Conservation (phyloP, 1,140 invertebrate genomes). For the Whitmania pigra region DNA sequence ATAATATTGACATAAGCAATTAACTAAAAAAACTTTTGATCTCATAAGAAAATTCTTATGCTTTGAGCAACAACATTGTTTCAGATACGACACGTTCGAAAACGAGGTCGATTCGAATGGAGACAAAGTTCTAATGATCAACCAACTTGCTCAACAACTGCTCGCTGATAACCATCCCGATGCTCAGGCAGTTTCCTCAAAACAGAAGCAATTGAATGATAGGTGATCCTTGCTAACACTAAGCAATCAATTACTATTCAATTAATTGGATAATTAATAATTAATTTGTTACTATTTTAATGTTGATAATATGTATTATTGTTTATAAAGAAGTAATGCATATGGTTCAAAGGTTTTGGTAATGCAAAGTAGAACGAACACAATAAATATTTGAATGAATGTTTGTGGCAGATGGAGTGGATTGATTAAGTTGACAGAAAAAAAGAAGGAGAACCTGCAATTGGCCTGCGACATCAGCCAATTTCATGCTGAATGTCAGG, state of each 20-base stretch:
- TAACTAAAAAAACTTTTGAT: conserved; percentile 72
- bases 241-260: too few species aligned
- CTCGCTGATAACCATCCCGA: conserved; percentile 83
- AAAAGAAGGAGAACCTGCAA: conserved; percentile 82
- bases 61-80: too few species aligned
- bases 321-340: too few species aligned
- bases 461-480: conserved; percentile 94
- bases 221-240: conserved; percentile 30
- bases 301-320: too few species aligned
- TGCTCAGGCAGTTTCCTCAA: conserved; percentile 76
- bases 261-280: too few species aligned
- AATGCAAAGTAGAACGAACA: not conserved
- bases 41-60: not conserved
- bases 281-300: too few species aligned
- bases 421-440: conserved; percentile 74
- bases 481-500: conserved; percentile 97
- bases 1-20: too few species aligned
- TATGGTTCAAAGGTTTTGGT: too few species aligned
- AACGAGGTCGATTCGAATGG: conserved; percentile 98
- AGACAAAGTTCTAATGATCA: conserved; percentile 89
- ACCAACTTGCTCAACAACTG: conserved; percentile 84
- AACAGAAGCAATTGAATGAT: conserved; percentile 64
- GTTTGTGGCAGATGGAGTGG: conserved; percentile 48
- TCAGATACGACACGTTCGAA: conserved; percentile 85
- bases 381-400: conserved; percentile 7